These are phyloP conservation scores for Isaurus tuberculatus DNA, from an alignment of 92 coral and sea anemone genomes.

Conservation along the genomic window DNA sequence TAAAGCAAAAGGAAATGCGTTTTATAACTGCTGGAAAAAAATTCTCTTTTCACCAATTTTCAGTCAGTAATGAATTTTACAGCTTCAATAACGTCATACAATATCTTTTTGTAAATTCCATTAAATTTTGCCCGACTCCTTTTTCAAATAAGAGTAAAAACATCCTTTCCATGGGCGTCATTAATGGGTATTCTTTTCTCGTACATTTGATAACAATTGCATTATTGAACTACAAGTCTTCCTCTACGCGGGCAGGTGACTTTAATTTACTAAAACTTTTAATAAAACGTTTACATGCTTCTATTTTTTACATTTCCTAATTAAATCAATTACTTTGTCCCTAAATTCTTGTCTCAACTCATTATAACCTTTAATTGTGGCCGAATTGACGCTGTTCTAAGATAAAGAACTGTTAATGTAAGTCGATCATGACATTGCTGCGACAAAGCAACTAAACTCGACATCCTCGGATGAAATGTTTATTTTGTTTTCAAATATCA, in stretches of 20 bases:
- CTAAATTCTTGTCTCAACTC: not conserved
- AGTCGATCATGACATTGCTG: not conserved
- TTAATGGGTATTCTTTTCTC: not conserved
- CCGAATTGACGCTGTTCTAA: not conserved
- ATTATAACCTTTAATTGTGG: constrained; percentile 16
- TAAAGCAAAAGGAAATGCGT: not conserved
- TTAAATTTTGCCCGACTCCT: not conserved
- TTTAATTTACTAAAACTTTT: not conserved
- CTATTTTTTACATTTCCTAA: not conserved
- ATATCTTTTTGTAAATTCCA: constrained; percentile 2
- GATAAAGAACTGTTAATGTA: constrained; percentile 7
- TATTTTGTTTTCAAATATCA: not conserved
- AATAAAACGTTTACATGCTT: not conserved
- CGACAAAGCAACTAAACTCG: not conserved
- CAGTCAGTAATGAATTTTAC: not conserved
- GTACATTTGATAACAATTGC: not conserved
- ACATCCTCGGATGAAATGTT: not conserved
- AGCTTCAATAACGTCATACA: not conserved
- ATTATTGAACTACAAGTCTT: not conserved
- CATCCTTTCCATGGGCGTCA: not conserved
- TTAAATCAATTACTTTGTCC: constrained; percentile 14
- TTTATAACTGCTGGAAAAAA: not conserved
- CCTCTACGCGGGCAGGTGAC: not conserved
- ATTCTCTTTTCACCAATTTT: not conserved
- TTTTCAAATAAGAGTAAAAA: constrained; percentile 12